phyloP scores from a whole-genome alignment of 2,113 vertebrate species.

The Gambusia holbrooki region DNA sequence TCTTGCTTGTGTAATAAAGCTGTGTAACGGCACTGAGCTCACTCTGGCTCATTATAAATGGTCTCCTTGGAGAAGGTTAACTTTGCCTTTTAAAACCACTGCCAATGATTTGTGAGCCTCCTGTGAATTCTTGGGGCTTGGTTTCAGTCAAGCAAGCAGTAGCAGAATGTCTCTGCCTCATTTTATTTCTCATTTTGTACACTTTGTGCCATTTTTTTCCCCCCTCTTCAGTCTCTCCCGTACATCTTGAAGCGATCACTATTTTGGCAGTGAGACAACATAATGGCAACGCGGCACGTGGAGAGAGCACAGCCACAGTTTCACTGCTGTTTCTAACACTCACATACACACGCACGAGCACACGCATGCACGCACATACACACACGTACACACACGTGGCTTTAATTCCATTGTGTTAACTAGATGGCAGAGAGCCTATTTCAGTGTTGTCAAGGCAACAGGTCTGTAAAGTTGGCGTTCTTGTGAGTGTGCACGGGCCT shows the following conservation, averaged over 20 bases:
- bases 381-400: constrained; percentile 40
- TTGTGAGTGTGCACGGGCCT: constrained; percentile 16
- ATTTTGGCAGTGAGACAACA: constrained; percentile 58
- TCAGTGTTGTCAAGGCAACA: constrained; percentile 72
- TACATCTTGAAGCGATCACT: constrained; percentile 73
- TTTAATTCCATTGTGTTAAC: constrained; percentile 65
- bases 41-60: constrained; percentile 56
- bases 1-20: constrained; percentile 57
- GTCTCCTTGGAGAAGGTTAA: constrained; percentile 63
- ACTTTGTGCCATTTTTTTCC: constrained; percentile 37
- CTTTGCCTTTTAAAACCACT: constrained; percentile 57
- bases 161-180: constrained; percentile 54
- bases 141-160: constrained; percentile 65
- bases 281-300: constrained; percentile 57
- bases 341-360: constrained; percentile 12
- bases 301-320: constrained; percentile 62
- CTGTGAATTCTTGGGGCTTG: constrained; percentile 45
- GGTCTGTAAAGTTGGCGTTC: constrained; percentile 55
- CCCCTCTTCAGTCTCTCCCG: constrained; percentile 24
- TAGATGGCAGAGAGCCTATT: constrained; percentile 51
- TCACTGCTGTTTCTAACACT: constrained; percentile 46
- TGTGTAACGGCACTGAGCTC: constrained; percentile 61
- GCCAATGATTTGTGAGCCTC: constrained; percentile 63
- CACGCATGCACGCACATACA: constrained; percentile 29
- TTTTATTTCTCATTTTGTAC: constrained; percentile 63